Base-by-base conservation (phyloP, 2,888 invertebrate species). In the Morpho deidamia region DNA sequence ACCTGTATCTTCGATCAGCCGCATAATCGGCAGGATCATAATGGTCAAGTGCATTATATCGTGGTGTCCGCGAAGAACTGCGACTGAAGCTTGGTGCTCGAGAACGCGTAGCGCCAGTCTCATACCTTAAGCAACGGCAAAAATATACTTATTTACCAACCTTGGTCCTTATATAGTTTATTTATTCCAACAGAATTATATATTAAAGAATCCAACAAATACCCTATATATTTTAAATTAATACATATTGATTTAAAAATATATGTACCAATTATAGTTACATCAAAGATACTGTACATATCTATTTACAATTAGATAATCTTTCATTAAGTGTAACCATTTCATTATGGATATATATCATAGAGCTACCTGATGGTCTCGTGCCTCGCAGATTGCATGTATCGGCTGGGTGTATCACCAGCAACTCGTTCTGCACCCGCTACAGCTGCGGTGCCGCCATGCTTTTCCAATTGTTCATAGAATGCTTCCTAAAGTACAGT, bases 401-500 rank as follows among this genome's bases (percentile, higher is more conserved):
- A 87, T 46, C 88, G 75, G 32, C 79, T 67, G 33, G 81, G 63
- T 23, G 78, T 63, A 47, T 88, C 87, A 48, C 79, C 78, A 53
- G 72, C 68, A 57, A 83, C 68, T 60, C 85, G 70, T 60, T 86
- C 88, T 71, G 82, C 69, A 78, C 92, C 83, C 83, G 93, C 72
- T 83, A 93, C 54, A 81, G 91, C 68, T 81, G 92, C 72, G 77
- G 88, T 65, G 78, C 92, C 84, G 35, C 90, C 85, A 70, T 94
- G 95, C 76, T 96, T 95, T 74, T 97, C 97, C 71, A 97, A 91
- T 78, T 96, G 95, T 72, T 98, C 97, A 78, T 96, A 96, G 87
- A 99, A 99, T 51, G 96, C 94, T 74, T 96, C 97, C 89, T 98
- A 94, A n/a, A 56, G 56, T 57, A 23, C 23, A 23, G 5, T 3